Base-by-base conservation (phyloP, 2,888 invertebrate genomes). In the Pherbina coryleti region DNA sequence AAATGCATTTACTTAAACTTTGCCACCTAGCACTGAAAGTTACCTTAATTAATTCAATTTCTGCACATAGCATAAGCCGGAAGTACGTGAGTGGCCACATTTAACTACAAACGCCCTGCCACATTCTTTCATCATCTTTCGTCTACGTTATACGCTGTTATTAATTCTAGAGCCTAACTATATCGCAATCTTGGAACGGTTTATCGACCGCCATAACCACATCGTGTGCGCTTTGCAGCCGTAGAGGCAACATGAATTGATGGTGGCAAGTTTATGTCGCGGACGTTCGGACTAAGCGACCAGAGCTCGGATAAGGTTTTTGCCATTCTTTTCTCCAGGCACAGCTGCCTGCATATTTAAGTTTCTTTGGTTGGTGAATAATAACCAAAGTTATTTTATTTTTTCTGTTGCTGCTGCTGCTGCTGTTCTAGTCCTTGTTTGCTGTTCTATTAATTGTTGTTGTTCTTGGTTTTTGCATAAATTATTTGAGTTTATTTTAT, bases 401-500 rank as follows among this genome's bases (percentile, higher is more conserved):
- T 25, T 5, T 34, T 25, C 2, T 62, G 28, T 25, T 64, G 64
- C 34, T 7, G 64, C 14, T 64, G 64, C 19, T 66, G 4, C 37
- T 66, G 19, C 17, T 64, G 64, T n/a, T n/a, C 64, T 25, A 5
- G 11, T 64, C 17, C 34, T 28, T 62, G 17, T 62, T 62, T 22
- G 55, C 22, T 22, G 19, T 19, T 55, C 55, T 22, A 55, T 22
- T 19, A 55, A 19, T 55, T 55, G 22, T 55, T n/a, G 66, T 66
- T 34, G 5, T 37, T 66, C 5, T 66, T 66, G 31, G 19, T 66
- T 34, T 64, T 55, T 22, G 71, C 71, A 71, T 71, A 71, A 71
- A 71, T 71, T 71, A 71, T 55, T 55, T 28, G 14, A 55, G 25
- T 71, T 71, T 55, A 53, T 55, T 71, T 71, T 71, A 71, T 71